Percentiles rank a stretch among this genome's conserved stretches.
Conservation (phyloP, 2,113 vertebrate species). For the Taxidea taxus region DNA sequence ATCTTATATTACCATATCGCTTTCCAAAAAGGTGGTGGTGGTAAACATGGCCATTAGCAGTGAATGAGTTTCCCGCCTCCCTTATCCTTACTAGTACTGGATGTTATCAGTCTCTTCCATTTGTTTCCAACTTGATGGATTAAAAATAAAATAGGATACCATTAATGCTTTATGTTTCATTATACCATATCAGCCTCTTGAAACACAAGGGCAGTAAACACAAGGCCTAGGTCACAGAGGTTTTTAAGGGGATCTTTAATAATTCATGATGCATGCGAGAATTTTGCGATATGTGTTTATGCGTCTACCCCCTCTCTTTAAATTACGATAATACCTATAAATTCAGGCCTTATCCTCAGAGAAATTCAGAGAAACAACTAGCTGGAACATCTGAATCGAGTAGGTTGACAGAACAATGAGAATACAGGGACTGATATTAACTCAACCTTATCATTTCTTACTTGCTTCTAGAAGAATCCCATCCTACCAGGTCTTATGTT, state of each 20-base stretch:
- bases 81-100: background rate
- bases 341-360: background rate
- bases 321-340: background rate
- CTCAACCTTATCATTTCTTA: background rate
- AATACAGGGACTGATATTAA: background rate
- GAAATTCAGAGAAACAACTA: background rate
- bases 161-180: constrained; percentile 29
- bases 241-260: background rate
- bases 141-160: constrained; percentile 2
- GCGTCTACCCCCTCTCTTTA: background rate
- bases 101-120: background rate
- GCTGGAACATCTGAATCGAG: background rate
- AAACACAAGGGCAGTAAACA: background rate
- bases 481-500: background rate
- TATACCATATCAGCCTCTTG: background rate
- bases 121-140: background rate
- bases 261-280: background rate
- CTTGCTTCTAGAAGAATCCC: background rate
- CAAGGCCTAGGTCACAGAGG: background rate
- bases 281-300: background rate
- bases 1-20: background rate
- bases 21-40: background rate
- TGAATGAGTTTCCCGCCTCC: background rate
- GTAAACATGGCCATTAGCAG: background rate
- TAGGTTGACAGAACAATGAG: background rate